Evolutionary conservation across 2,113 vertebrate genomes (phyloP).

Genomic region (Rhizomys pruinosus): DNA sequence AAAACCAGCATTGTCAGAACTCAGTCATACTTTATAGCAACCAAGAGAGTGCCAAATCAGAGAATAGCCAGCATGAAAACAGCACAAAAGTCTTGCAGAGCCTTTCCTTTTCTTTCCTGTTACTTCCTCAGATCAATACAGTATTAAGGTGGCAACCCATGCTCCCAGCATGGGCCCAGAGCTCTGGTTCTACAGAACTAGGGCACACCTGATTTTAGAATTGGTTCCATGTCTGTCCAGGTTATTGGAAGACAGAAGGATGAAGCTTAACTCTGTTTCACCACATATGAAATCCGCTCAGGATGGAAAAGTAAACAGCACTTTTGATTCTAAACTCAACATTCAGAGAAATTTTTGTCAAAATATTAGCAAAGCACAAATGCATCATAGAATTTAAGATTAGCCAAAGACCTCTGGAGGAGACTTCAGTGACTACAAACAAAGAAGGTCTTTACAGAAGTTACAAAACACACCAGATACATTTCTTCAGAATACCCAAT

Average conservation of each 20-base stretch:
- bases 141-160: background rate
- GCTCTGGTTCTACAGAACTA: background rate
- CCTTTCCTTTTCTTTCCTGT: background rate
- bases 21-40: background rate
- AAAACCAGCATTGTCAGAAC: background rate
- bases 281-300: background rate
- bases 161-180: background rate
- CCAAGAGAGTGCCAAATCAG: background rate
- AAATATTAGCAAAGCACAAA: background rate
- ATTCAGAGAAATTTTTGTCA: background rate
- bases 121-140: background rate
- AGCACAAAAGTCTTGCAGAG: background rate
- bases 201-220: background rate
- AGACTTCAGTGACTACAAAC: background rate
- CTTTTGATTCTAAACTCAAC: background rate
- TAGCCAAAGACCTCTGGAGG: background rate
- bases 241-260: background rate
- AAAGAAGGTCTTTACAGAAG: background rate
- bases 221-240: too few species aligned
- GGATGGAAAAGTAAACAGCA: background rate
- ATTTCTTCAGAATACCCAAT: background rate
- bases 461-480: background rate
- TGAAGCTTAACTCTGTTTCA: background rate
- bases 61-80: background rate
- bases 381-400: background rate